These are phyloP conservation scores for Drosophila mimica DNA, from an alignment of 2,888 invertebrate genomes.

Conservation along the genomic window DNA sequence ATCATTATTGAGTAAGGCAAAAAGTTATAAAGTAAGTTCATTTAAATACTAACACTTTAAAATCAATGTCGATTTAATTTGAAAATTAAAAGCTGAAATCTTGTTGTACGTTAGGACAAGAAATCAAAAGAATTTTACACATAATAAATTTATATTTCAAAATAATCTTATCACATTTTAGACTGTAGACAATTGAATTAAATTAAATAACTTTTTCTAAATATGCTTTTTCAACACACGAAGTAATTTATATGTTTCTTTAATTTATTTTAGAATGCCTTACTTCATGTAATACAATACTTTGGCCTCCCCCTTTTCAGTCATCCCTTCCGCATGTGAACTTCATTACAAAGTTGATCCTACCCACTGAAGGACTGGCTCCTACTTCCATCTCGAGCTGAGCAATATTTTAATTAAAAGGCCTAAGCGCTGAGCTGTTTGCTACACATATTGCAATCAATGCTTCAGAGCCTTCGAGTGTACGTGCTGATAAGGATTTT, in stretches of 20 bases:
- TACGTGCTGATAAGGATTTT: constrained; percentile 62
- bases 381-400: background rate
- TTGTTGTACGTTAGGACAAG: background rate
- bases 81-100: background rate
- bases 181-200: too few relatives aligned
- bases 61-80: background rate
- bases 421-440: constrained; percentile 10
- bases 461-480: constrained; percentile 31
- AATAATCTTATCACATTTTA: too few relatives aligned
- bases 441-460: constrained; percentile 25
- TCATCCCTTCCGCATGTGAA: background rate
- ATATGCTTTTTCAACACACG: background rate
- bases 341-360: background rate
- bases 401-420: constrained; percentile 56
- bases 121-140: background rate
- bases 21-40: background rate
- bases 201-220: background rate
- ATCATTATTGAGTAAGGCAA: too few relatives aligned
- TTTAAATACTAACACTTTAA: background rate
- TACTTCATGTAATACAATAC: background rate
- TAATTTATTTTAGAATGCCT: background rate
- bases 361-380: background rate
- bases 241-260: background rate
- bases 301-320: background rate
- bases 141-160: too few relatives aligned